phyloP scores from a whole-genome alignment of 2,113 vertebrate genomes.

The Notarius lentiginosus region DNA sequence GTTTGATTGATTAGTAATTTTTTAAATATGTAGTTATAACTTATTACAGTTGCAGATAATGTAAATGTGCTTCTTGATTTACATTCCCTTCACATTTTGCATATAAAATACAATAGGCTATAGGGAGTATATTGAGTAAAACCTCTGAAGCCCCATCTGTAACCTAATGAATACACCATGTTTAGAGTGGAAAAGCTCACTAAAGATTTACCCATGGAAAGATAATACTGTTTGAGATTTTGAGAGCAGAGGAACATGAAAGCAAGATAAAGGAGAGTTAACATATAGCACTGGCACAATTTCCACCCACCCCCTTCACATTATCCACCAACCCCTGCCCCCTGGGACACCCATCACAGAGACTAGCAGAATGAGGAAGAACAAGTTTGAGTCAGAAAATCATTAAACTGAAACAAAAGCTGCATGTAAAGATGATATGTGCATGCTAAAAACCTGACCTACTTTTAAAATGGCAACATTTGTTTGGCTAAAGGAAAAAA shows the following conservation, averaged over 20 bases:
- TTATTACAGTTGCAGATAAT: neutral
- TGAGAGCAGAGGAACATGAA: slow-evolving; percentile 40
- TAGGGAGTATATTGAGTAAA: neutral
- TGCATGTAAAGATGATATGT: slow-evolving; percentile 59
- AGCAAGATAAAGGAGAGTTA: slow-evolving; percentile 56
- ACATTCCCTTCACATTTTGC: neutral
- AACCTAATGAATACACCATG: slow-evolving; percentile 23
- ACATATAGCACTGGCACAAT: slow-evolving; percentile 64
- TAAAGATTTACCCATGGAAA: slow-evolving; percentile 34
- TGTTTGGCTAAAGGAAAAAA: slow-evolving; percentile 55
- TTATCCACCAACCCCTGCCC: slow-evolving; percentile 63
- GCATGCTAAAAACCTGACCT: slow-evolving; percentile 70
- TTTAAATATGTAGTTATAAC: neutral
- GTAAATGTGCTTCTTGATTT: neutral
- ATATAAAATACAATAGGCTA: neutral
- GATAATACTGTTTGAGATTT: slow-evolving; percentile 32
- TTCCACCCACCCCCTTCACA: slow-evolving; percentile 55
- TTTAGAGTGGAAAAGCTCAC: slow-evolving; percentile 9
- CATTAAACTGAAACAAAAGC: slow-evolving; percentile 62
- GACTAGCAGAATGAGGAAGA: slow-evolving; percentile 62
- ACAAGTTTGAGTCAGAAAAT: slow-evolving; percentile 64
- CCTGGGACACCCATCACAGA: slow-evolving; percentile 59
- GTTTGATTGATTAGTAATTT: neutral
- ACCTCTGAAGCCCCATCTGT: slow-evolving; percentile 29
- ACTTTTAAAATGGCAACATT: slow-evolving; percentile 64